Conservation (phyloP, 2,113 vertebrate species). For the Pluvianellus socialis region DNA sequence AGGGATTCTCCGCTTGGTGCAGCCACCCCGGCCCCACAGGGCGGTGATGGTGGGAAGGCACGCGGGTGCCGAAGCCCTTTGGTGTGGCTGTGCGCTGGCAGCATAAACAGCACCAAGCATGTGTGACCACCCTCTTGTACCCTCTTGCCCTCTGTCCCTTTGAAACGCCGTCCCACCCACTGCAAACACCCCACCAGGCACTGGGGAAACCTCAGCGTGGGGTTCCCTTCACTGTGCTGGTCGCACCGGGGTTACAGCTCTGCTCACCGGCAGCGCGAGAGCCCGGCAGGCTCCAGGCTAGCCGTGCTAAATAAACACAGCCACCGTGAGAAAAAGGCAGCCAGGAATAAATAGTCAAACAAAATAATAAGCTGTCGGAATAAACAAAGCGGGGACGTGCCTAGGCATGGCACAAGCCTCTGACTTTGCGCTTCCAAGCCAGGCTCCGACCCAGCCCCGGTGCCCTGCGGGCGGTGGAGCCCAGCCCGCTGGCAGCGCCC, state of each 20-base stretch:
- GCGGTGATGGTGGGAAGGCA: background rate
- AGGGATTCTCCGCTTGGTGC: rapidly evolving
- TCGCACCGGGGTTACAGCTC: rapidly evolving
- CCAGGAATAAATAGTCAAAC: conserved; percentile 51
- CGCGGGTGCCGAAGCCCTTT: rapidly evolving
- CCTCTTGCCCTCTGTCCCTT: background rate
- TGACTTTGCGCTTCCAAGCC: background rate
- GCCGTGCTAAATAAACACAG: conserved; percentile 30
- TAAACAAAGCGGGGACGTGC: conserved; percentile 48
- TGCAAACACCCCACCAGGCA: background rate
- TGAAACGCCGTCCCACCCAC: background rate
- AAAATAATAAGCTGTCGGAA: conserved; percentile 42
- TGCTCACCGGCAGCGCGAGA: rapidly evolving
- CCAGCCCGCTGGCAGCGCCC: background rate
- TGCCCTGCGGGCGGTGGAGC: background rate
- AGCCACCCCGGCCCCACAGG: background rate
- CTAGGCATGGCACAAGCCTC: background rate
- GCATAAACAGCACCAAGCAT: background rate
- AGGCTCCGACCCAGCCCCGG: background rate
- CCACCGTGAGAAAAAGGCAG: conserved; percentile 54
- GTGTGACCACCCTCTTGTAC: rapidly evolving
- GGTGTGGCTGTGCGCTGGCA: rapidly evolving
- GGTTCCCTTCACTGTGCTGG: background rate
- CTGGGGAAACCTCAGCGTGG: background rate
- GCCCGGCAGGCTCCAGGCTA: background rate